Conservation (phyloP, 2,797 vertebrate species). For the Tachyglossus aculeatus region DNA sequence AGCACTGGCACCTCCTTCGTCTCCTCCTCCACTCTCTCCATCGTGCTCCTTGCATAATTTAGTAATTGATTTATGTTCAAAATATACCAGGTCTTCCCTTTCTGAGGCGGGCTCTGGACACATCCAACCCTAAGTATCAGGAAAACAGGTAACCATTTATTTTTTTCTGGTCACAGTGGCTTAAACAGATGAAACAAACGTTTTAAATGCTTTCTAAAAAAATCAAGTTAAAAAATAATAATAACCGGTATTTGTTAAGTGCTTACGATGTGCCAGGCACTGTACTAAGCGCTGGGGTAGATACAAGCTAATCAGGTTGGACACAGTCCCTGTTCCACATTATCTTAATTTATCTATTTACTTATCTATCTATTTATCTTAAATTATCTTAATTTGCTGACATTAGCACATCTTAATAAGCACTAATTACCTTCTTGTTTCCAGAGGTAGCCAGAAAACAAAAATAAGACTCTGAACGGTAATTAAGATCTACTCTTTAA, state of each 20-base stretch:
- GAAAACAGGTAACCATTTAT: slow-evolving; percentile 72
- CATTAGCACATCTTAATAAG: slow-evolving; percentile 60
- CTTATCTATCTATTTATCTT: too few species aligned
- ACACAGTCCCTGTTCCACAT: slow-evolving; percentile 40
- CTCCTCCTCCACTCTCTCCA: slow-evolving; percentile 79
- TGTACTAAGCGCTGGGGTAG: too few species aligned
- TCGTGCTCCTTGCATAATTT: slow-evolving; percentile 79
- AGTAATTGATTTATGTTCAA: slow-evolving; percentile 92
- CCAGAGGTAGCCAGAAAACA: slow-evolving; percentile 65
- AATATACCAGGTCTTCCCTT: slow-evolving; percentile 97
- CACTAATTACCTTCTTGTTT: slow-evolving; percentile 60
- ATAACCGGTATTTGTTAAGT: too few species aligned
- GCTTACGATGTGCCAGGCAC: too few species aligned
- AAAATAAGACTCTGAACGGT: slow-evolving; percentile 40
- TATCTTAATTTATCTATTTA: slow-evolving; percentile 59
- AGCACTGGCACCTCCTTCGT: slow-evolving; percentile 81
- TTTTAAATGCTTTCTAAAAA: too few species aligned
- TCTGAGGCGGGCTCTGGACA: slow-evolving; percentile 94
- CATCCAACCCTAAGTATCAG: slow-evolving; percentile 91
- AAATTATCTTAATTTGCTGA: too few species aligned
- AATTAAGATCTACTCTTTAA: slow-evolving; percentile 31
- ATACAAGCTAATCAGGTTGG: too few species aligned
- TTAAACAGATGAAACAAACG: too few species aligned
- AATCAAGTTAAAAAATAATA: too few species aligned
- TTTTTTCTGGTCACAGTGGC: too few species aligned